These are phyloP conservation scores for Platycnemis pennipes DNA, from an alignment of 2,888 invertebrate genomes.

Conservation along the genomic window DNA sequence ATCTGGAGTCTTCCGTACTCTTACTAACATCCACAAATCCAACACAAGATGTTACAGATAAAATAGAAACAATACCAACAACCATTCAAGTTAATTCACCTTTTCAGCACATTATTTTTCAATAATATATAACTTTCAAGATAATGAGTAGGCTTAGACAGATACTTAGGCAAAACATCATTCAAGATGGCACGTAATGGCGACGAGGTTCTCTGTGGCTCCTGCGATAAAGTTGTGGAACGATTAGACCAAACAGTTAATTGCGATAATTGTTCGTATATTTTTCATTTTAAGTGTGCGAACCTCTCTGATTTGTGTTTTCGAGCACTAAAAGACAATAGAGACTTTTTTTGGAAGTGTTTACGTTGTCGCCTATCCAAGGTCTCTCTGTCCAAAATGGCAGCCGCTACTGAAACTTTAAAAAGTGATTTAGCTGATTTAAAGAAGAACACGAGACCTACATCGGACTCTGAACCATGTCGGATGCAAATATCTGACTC, in stretches of 20 bases:
- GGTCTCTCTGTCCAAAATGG: constrained; percentile 18
- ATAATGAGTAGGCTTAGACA: too few relatives aligned
- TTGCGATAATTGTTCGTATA: not conserved
- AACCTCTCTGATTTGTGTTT: not conserved
- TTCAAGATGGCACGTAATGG: constrained; percentile 1
- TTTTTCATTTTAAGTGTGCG: constrained; percentile 23
- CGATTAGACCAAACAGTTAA: not conserved
- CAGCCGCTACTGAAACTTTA: not conserved
- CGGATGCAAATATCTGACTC: not conserved
- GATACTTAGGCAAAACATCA: too few relatives aligned
- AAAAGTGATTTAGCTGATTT: not conserved
- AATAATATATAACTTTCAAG: too few relatives aligned
- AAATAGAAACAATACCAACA: too few relatives aligned
- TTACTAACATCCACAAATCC: too few relatives aligned
- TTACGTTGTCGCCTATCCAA: not conserved
- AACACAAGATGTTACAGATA: too few relatives aligned
- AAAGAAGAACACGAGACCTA: not conserved
- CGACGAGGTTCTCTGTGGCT: not conserved
- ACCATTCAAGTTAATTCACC: too few relatives aligned
- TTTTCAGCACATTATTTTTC: too few relatives aligned
- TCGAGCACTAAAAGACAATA: constrained; percentile 10
- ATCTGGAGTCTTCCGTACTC: too few relatives aligned
- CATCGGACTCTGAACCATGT: not conserved
- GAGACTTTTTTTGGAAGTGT: constrained; percentile 28
- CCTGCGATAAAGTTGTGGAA: constrained; percentile 15